Evolutionary conservation across 2,113 vertebrate species (phyloP), one percentile per base, ranked within the genome.

Genomic region (human): DNA sequence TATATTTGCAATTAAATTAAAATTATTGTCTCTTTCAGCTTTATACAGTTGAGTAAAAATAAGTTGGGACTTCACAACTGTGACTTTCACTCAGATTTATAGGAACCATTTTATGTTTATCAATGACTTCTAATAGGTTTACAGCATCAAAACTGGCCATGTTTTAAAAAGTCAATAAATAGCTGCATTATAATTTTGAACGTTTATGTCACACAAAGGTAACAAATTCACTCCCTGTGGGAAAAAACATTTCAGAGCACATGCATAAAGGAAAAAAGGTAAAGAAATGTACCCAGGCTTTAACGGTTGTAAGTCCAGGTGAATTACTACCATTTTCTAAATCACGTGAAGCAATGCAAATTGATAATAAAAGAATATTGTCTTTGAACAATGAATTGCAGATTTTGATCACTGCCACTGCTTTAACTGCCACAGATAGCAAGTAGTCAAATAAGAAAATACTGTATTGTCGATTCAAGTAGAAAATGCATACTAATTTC

Each of bases 311-410:
- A 97, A 80, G 96, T 2, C 10, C 80, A 52, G 8, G 1, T 94
- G 22, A 91, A 80, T 95, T 87, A 94, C 82, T 75, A 11, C 9
- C 80, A 18, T 82, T 96, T 96, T 92, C 97, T 93, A 96, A 98
- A 96, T 55, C 55, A 55, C 16, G 17, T 75, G 25, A 68, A 48
- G 8, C 52, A 72, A 20, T 50, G 43, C 25, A 0, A 78, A 84
- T 95, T 93, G 90, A 50, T 76, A 96, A 76, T 59, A 59, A 92
- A 95, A 97, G 40, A 35, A 59, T 80, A 86, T 72, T 86, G 18
- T 75, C 94, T 98, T 16, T 88, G 30, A 17, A 89, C 94, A 98
- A 81, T 0, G 0, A 8, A 76, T 61, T 68, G 61, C 59, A 82
- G 57, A 40, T 87, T 94, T 82, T 82, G 89, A 96, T 93, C 40